Conservation (phyloP, 2,113 vertebrate species). For the Brachypteracias leptosomus region DNA sequence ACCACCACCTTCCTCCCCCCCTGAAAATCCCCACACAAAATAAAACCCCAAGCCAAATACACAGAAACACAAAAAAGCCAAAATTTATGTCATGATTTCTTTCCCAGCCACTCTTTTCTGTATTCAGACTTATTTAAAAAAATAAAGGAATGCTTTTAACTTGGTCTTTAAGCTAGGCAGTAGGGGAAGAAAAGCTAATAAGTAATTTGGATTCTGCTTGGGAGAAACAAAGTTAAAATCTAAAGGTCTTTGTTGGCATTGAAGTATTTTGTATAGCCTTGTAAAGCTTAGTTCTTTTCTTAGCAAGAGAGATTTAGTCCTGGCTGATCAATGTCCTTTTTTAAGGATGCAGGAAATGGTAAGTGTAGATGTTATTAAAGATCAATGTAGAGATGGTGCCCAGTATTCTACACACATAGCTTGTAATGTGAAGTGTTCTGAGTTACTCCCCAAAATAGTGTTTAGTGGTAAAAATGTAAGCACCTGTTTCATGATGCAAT, state of each 20-base stretch:
- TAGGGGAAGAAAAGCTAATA: not conserved
- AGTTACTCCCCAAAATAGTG: not conserved
- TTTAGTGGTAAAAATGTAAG: not conserved
- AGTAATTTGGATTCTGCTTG: not conserved
- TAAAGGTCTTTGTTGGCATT: not conserved
- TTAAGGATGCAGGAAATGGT: not conserved
- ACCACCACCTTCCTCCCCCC: no score
- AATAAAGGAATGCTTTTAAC: not conserved
- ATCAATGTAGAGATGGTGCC: not conserved
- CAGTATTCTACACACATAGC: not conserved
- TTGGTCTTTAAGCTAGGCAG: not conserved
- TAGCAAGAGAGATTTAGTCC: not conserved
- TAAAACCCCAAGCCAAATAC: not conserved
- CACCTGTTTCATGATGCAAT: not conserved
- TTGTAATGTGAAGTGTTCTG: not conserved
- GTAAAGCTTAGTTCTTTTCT: not conserved
- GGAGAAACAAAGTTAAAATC: not conserved
- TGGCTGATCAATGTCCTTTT: not conserved
- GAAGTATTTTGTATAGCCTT: not conserved
- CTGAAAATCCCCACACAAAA: not conserved
- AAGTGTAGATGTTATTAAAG: not conserved
- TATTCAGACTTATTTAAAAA: not conserved
- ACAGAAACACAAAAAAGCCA: not conserved
- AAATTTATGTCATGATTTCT: not conserved
- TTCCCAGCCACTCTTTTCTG: not conserved